Evolutionary conservation across 2,797 vertebrate genomes (phyloP), one percentile per base, ranked within the genome.

Genomic region (Anableps anableps): DNA sequence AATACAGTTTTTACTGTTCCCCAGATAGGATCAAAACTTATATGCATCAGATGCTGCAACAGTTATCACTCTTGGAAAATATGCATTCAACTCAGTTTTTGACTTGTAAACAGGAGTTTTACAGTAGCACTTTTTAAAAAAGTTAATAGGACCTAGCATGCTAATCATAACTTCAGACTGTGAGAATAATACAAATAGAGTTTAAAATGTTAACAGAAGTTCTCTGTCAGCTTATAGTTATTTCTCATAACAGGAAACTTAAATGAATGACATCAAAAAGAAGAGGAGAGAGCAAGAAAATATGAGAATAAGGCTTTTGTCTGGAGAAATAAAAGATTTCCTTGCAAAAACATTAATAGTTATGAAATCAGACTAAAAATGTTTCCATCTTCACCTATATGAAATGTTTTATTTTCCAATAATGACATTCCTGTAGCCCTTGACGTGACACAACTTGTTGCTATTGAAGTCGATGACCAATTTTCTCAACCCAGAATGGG

Each of bases 391-490:
- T 34, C 21, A 48, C 4, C 13, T n/a, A 66, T 62, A 31, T 8
- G 1, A 23, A 50, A 43, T 0, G 17, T 2, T 83, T 88, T 88
- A 96, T 86, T 96, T 95, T 38, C 95, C 96, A 0, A 99, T 94
- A 72, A 99, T 98, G 80, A 99, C 92, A 0, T 99, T 99, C 89
- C 94, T 96, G 93, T 96, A 97, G 60, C 97, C 97, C 87, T 98
- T 98, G 85, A 99, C 97, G 0, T 97, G 96, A 4, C 92, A 95
- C 89, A 99, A 86, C 89, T 92, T 96, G 95, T 96, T 93, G 10
- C 98, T 98, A 89, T 98, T 92, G 0, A 99, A 99, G 92, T 97
- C 95, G 74, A 98, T 97, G 91, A 98, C 93, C 84, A 99, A 95
- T 89, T 98, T 99, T 84, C 93, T 96, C 8, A 96, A 90, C n/a